Percentiles rank a stretch among this genome's conserved stretches.
These are phyloP conservation scores for Linepithema humile DNA, from an alignment of 1,140 invertebrate genomes.

Conservation along the genomic window DNA sequence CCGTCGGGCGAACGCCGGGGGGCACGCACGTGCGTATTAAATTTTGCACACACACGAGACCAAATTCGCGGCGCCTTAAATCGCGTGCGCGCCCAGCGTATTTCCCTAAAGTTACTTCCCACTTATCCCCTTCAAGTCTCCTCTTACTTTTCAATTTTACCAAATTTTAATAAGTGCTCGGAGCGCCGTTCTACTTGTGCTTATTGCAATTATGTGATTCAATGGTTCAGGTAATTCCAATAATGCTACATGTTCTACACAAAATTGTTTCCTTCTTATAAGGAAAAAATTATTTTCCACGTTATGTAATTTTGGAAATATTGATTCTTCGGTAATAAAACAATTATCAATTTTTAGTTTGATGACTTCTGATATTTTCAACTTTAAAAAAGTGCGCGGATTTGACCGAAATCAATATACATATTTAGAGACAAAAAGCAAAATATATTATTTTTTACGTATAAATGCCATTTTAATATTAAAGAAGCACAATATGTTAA, in stretches of 20 bases:
- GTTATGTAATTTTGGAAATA: not conserved
- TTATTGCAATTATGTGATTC: not conserved
- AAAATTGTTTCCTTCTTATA: too few species aligned
- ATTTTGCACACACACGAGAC: conserved; percentile 31
- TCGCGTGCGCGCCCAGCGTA: not conserved
- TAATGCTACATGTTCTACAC: not conserved
- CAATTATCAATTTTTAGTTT: not conserved
- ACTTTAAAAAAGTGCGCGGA: not conserved
- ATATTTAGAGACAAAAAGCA: not conserved
- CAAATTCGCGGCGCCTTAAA: not conserved
- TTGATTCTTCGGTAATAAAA: not conserved
- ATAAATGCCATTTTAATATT: not conserved
- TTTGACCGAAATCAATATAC: not conserved
- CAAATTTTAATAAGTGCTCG: not conserved
- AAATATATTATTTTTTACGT: not conserved
- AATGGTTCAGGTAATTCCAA: not conserved
- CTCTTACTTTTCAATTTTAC: not conserved
- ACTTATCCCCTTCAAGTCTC: not conserved
- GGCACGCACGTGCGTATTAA: conserved; percentile 57
- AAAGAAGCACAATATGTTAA: too few species aligned
- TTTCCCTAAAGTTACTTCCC: not conserved
- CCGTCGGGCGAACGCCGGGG: not conserved
- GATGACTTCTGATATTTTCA: not conserved
- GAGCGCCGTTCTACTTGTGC: too few species aligned
- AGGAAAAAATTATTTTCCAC: conserved; percentile 9